A percentile compares a stretch with the other conserved stretches of the same genome.
phyloP scores from a whole-genome alignment of 2,797 vertebrate species.

The Meriones psammophilus region DNA sequence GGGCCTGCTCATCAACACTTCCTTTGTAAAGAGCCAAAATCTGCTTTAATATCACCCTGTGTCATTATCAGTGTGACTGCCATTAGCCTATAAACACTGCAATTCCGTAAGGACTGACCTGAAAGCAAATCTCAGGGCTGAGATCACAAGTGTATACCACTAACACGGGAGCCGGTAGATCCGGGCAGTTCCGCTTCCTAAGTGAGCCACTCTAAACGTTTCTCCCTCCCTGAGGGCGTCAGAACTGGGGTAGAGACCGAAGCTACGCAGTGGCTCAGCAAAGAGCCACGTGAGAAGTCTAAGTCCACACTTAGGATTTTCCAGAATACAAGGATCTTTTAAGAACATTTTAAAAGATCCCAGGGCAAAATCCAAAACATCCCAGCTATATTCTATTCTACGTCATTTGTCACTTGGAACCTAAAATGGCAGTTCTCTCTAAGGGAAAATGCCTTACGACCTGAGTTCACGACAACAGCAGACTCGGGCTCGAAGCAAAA shows the following conservation, averaged over 20 bases:
- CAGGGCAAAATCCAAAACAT: background rate
- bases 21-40: background rate
- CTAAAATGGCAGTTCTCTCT: background rate
- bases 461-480: background rate
- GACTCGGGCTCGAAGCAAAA: fast-evolving
- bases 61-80: background rate
- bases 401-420: background rate
- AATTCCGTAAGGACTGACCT: background rate
- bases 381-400: background rate
- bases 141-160: background rate
- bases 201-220: background rate
- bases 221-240: background rate
- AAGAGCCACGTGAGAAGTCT: background rate
- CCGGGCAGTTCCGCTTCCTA: background rate
- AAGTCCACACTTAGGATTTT: background rate
- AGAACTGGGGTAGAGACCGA: background rate
- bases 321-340: background rate
- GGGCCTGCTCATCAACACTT: background rate
- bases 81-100: background rate
- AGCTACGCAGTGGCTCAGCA: background rate
- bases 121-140: background rate
- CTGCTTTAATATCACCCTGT: background rate
- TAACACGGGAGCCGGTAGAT: background rate
- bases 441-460: background rate
- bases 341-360: background rate